Evolutionary conservation across 2,797 vertebrate species (phyloP).

Genomic region (Darevskia nairensis): DNA sequence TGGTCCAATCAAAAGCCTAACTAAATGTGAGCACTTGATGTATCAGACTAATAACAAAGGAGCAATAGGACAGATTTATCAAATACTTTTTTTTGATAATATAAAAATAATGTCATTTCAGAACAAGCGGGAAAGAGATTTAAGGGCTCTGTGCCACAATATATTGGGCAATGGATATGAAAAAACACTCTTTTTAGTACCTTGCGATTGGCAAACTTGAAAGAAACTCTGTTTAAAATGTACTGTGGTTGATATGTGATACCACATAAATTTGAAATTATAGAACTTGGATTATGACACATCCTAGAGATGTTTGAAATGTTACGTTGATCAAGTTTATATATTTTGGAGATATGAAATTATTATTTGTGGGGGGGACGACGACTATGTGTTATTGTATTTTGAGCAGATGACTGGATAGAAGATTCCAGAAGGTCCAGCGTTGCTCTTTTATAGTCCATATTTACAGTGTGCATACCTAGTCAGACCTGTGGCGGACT

Average conservation of each 20-base stretch:
- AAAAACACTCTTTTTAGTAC: neutral
- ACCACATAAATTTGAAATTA: neutral
- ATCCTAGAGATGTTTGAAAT: neutral
- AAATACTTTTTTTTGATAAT: constrained; percentile 19
- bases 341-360: neutral
- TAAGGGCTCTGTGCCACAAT: neutral
- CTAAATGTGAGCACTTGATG: constrained; percentile 2
- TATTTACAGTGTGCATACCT: no score
- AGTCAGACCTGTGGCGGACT: no score
- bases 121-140: neutral
- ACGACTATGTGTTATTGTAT: neutral
- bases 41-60: constrained; percentile 11
- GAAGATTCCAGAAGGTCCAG: neutral
- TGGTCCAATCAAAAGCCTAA: neutral
- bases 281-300: neutral
- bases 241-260: neutral
- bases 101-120: constrained; percentile 13
- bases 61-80: neutral
- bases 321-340: neutral
- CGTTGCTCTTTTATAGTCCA: no score
- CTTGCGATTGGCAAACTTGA: neutral
- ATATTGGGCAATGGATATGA: neutral
- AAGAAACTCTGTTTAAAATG: neutral
- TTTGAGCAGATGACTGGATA: neutral
- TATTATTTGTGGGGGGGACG: neutral